Percentiles rank a stretch among this genome's conserved stretches.
phyloP scores from a whole-genome alignment of 2,797 vertebrate genomes.

The Scleropages formosus region DNA sequence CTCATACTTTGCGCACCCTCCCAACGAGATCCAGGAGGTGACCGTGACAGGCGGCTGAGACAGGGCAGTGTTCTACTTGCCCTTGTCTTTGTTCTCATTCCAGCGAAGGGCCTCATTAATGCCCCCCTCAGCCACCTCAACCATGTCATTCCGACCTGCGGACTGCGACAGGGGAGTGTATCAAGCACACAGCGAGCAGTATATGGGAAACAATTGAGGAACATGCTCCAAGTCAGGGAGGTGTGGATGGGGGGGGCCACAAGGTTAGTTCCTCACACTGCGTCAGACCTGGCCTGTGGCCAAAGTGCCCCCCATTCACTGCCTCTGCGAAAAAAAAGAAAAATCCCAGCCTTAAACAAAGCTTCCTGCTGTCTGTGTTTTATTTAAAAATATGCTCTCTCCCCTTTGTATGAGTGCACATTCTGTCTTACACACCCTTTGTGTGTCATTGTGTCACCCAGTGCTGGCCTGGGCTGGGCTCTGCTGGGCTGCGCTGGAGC shows the following conservation, averaged over 20 bases:
- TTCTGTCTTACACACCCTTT: too few relatives aligned
- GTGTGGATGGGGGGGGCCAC: constrained; percentile 27
- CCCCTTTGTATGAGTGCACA: too few relatives aligned
- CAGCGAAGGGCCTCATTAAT: constrained; percentile 47
- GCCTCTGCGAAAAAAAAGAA: background rate
- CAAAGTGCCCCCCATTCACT: constrained; percentile 26
- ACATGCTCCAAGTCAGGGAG: constrained; percentile 35
- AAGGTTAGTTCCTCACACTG: constrained; percentile 43
- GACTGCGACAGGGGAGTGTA: constrained; percentile 32
- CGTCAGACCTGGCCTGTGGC: constrained; percentile 29
- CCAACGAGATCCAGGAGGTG: constrained; percentile 57
- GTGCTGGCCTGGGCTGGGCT: too few relatives aligned
- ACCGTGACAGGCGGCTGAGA: constrained; percentile 50
- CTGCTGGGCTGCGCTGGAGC: too few relatives aligned
- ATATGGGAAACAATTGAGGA: constrained; percentile 41
- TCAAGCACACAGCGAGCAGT: constrained; percentile 42
- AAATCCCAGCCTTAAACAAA: background rate
- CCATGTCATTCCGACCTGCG: background rate
- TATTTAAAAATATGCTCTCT: too few relatives aligned
- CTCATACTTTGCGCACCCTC: too few relatives aligned
- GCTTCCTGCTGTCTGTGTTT: background rate
- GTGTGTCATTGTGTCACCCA: too few relatives aligned
- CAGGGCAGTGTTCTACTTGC: constrained; percentile 39
- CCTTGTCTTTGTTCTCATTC: constrained; percentile 45
- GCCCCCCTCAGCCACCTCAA: constrained; percentile 39